Evolutionary conservation across 92 coral and sea anemone species (phyloP).

Genomic region (Meandrina meandrites): DNA sequence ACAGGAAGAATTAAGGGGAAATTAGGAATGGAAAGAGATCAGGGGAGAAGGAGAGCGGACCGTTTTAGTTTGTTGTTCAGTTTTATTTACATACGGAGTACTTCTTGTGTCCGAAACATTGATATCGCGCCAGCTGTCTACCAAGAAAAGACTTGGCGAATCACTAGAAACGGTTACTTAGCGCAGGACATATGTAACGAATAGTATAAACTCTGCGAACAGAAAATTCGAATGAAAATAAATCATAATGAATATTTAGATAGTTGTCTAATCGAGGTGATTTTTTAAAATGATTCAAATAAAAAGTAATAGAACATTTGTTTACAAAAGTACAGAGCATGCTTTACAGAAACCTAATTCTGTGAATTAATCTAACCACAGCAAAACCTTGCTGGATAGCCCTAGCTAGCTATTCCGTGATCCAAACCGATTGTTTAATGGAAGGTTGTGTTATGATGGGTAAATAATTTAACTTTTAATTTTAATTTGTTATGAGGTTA

Average conservation of each 20-base stretch:
- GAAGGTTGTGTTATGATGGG: neutral
- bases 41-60: neutral
- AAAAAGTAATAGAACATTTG: neutral
- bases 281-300: neutral
- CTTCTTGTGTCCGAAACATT: neutral
- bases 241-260: neutral
- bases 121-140: constrained; percentile 1
- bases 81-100: constrained; percentile 11
- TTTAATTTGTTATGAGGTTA: neutral
- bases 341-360: neutral
- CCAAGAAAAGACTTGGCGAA: neutral
- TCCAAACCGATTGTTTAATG: neutral
- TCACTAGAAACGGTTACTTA: neutral
- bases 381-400: neutral
- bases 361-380: constrained; percentile 6
- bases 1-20: constrained; percentile 14
- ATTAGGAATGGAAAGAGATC: neutral
- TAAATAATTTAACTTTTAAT: neutral
- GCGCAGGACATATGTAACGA: neutral
- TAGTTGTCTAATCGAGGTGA: neutral
- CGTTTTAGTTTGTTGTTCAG: constrained; percentile 7
- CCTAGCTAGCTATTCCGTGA: neutral
- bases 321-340: constrained; percentile 13
- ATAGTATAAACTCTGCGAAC: neutral
- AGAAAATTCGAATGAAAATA: neutral